These are phyloP conservation scores for Macroramphosus scolopax DNA, from an alignment of 2,797 vertebrate genomes.

Conservation along the genomic window DNA sequence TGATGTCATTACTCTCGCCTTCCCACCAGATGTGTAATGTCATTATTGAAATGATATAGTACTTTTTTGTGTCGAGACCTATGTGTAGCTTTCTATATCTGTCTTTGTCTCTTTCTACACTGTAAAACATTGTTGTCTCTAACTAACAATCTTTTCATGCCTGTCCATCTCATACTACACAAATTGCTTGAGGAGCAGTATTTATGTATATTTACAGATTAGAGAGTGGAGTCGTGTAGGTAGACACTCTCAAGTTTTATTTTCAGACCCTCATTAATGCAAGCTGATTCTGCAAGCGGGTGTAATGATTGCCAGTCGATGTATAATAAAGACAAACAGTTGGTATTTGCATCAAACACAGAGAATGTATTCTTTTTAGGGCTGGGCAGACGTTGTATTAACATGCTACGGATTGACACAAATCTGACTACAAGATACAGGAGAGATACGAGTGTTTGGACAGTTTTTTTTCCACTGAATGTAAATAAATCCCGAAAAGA, in stretches of 20 bases:
- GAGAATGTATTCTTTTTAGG: slow-evolving; percentile 77
- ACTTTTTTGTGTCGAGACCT: slow-evolving; percentile 68
- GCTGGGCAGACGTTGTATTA: slow-evolving; percentile 59
- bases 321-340: slow-evolving; percentile 63
- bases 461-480: slow-evolving; percentile 63
- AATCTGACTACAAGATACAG: slow-evolving; percentile 26
- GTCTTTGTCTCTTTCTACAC: slow-evolving; percentile 76
- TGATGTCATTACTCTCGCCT: slow-evolving; percentile 73
- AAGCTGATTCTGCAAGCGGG: slow-evolving; percentile 52
- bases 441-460: slow-evolving; percentile 27
- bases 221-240: slow-evolving; percentile 40
- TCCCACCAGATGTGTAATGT: slow-evolving; percentile 71
- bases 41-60: slow-evolving; percentile 71
- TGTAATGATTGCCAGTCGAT: slow-evolving; percentile 45
- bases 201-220: slow-evolving; percentile 59
- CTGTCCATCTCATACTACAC: slow-evolving; percentile 71
- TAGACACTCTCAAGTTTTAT: slow-evolving; percentile 49
- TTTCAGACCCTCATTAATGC: slow-evolving; percentile 57
- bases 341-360: slow-evolving; percentile 65
- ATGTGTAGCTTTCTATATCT: slow-evolving; percentile 72
- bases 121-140: slow-evolving; percentile 76
- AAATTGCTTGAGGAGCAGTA: slow-evolving; percentile 66
- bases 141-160: slow-evolving; percentile 73
- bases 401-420: slow-evolving; percentile 49
- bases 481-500: slow-evolving; percentile 77